Conservation (phyloP, 2,797 vertebrate genomes). For the Odontamblyopus rebecca region DNA sequence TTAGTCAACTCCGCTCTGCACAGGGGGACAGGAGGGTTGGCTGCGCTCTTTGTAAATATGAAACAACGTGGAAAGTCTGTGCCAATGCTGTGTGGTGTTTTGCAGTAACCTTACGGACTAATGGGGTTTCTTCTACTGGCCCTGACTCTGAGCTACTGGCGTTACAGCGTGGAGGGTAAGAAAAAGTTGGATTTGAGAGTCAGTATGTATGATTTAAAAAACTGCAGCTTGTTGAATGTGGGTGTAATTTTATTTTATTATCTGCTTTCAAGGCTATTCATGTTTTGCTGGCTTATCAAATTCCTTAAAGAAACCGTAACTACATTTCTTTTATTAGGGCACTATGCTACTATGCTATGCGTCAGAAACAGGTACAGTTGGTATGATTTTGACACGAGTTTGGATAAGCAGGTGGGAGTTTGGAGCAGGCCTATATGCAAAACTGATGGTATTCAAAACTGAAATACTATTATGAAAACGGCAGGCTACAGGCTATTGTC, state of each 20-base stretch:
- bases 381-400: neutral
- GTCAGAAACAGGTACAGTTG: neutral
- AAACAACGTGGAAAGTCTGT: constrained; percentile 57
- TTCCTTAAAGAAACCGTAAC: constrained; percentile 1
- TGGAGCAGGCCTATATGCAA: neutral
- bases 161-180: constrained; percentile 90
- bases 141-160: constrained; percentile 89
- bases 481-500: neutral
- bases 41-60: constrained; percentile 40
- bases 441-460: neutral
- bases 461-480: neutral
- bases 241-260: neutral
- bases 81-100: constrained; percentile 66
- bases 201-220: neutral
- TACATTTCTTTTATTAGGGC: neutral
- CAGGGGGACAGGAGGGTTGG: constrained; percentile 17
- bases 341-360: too few relatives aligned
- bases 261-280: neutral
- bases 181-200: neutral
- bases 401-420: neutral
- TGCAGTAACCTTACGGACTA: constrained; percentile 87
- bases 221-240: neutral
- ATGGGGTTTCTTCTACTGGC: constrained; percentile 94
- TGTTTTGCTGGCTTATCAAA: neutral
- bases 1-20: constrained; percentile 2